Conservation (phyloP, 2,113 vertebrate species). For the Epinephelus moara region DNA sequence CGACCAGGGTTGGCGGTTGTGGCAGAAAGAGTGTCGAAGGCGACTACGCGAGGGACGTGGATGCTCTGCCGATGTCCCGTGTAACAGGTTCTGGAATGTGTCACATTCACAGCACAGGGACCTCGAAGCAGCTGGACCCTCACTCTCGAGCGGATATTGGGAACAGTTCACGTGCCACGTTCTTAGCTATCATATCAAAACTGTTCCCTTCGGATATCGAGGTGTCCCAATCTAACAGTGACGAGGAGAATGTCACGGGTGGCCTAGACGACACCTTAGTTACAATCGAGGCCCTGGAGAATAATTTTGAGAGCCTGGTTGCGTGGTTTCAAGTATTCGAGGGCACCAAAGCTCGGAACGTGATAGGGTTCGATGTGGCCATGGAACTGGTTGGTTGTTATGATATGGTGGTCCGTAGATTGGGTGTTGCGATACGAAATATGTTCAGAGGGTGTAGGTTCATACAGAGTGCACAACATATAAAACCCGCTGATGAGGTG, state of each 20-base stretch:
- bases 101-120: fast-evolving
- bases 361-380: background rate
- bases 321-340: background rate
- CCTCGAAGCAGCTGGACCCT: background rate
- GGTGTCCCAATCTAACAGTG: background rate
- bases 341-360: background rate
- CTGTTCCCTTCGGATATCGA: constrained; percentile 13
- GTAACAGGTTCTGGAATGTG: background rate
- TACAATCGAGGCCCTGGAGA: background rate
- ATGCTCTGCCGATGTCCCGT: background rate
- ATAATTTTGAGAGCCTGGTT: background rate
- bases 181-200: constrained; percentile 8
- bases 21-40: background rate
- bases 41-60: background rate
- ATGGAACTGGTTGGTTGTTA: background rate
- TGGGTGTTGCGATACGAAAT: background rate
- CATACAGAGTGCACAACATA: background rate
- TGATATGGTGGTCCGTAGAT: background rate
- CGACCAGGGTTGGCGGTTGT: background rate
- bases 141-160: background rate
- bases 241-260: too few species aligned
- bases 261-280: background rate
- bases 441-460: background rate
- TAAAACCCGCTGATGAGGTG: background rate
- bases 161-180: background rate